phyloP scores from a whole-genome alignment of 2,888 invertebrate species.

The Sceliomorpha sp. region DNA sequence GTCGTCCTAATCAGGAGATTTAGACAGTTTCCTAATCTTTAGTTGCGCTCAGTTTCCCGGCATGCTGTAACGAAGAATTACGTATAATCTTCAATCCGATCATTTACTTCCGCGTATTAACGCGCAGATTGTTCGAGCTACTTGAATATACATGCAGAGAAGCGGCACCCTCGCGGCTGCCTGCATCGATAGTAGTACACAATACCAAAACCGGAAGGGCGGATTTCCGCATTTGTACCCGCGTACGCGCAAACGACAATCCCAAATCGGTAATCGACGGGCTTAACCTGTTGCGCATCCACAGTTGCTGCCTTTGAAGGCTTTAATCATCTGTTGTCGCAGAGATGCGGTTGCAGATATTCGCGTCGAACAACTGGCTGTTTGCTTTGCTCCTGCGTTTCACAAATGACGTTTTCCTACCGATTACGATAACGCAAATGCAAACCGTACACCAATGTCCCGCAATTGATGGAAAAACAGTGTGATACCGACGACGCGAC shows the following conservation, averaged over 20 bases:
- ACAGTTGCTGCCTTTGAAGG: constrained; percentile 46
- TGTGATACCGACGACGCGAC: too few relatives aligned
- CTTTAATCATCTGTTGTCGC: constrained; percentile 43
- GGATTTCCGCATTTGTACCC: constrained; percentile 42
- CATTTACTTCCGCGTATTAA: constrained; percentile 11
- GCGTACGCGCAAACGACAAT: constrained; percentile 51
- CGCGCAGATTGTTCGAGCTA: constrained; percentile 1
- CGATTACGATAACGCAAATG: neutral
- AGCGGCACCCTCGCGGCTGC: constrained; percentile 3
- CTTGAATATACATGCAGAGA: neutral
- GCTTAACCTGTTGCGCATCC: constrained; percentile 59
- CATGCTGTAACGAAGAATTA: constrained; percentile 1
- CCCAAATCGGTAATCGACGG: constrained; percentile 61
- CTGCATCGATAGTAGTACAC: constrained; percentile 22
- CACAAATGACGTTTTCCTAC: neutral
- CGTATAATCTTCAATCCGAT: constrained; percentile 13
- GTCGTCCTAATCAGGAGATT: too few relatives aligned
- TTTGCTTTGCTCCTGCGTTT: neutral
- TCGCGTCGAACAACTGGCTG: neutral
- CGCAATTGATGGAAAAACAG: too few relatives aligned
- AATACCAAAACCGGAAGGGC: constrained; percentile 35
- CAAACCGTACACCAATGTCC: neutral
- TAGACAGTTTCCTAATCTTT: too few relatives aligned
- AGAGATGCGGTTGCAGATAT: constrained; percentile 16
- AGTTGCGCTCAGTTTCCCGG: too few relatives aligned